These are phyloP conservation scores for Rhinichthys klamathensis DNA, from an alignment of 2,113 vertebrate genomes.

Conservation along the genomic window DNA sequence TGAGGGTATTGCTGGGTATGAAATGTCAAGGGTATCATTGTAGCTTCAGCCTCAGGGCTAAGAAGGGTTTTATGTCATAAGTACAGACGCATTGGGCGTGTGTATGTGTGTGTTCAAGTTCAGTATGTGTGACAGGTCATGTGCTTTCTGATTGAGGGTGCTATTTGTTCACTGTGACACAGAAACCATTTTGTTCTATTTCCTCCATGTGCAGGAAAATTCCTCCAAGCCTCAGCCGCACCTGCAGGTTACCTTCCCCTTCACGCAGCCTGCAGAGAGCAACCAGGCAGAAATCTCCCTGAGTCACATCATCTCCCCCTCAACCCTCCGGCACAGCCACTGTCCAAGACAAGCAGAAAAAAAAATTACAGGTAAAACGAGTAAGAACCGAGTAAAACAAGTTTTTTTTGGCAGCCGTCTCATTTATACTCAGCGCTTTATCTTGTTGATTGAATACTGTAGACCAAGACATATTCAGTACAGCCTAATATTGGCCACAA, in stretches of 20 bases:
- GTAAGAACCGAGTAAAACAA: slow-evolving; percentile 13
- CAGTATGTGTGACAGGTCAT: slow-evolving; percentile 23
- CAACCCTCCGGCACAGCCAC: neutral
- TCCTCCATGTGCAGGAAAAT: slow-evolving; percentile 39
- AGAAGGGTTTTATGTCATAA: neutral
- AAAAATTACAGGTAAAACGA: neutral
- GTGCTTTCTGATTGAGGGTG: slow-evolving; percentile 44
- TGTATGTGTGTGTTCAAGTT: neutral
- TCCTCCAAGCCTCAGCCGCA: slow-evolving; percentile 37
- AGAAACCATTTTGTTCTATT: slow-evolving; percentile 49
- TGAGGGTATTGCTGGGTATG: neutral
- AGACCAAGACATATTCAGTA: neutral
- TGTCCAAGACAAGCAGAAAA: slow-evolving; percentile 15
- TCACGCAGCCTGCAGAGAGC: slow-evolving; percentile 44
- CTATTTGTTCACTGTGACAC: slow-evolving; percentile 38
- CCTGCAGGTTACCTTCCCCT: slow-evolving; percentile 35
- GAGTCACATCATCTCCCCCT: slow-evolving; percentile 22
- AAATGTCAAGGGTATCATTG: neutral
- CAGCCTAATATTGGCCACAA: neutral
- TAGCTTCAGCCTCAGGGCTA: neutral
- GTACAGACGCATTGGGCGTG: neutral
- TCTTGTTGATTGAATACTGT: neutral
- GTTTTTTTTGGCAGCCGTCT: neutral
- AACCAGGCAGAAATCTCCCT: slow-evolving; percentile 36
- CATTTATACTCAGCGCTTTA: neutral